Evolutionary conservation across 2,797 vertebrate genomes (phyloP), one percentile per base, ranked within the genome.

Genomic region (Arctocebus calabarensis): DNA sequence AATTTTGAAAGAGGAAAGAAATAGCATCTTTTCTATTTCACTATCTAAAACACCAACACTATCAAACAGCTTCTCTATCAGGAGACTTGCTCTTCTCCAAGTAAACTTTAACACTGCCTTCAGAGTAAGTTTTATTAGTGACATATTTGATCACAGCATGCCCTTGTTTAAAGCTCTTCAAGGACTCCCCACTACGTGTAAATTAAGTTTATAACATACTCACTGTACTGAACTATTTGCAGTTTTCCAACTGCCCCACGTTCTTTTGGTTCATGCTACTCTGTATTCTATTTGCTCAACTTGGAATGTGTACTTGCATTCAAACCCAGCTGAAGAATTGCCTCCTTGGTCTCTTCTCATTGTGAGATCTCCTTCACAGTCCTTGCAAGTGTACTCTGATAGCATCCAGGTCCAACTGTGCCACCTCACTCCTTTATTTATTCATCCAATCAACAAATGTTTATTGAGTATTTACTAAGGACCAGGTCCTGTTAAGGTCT

Each of bases 381-480:
- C 52, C 32, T 84, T 88, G 81, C 29, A 62, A 59, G 7, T 66
- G 81, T 89, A 59, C 25, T 75, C 61, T 81, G 45, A 90, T 9
- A 81, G 14, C 77, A 81, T 71, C n/a, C 9, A 17, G 64, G 48
- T 68, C 27, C 79, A 95, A 64, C 14, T 37, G 29, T 91, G 32
- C 7, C n/a, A 64, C 4, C 17, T 57, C 77, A 74, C 17, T 79
- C 17, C 43, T 73, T 68, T 48, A 77, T 88, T 94, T 75, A 25
- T 64, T 55, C 16, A 82, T 64, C 55, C 52, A 8, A 34, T 34
- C 37, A 74, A 23, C 37, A 55, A 9, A 64, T 22, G 1, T 84
- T 74, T 86, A 59, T 37, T 88, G 52, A 75, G 37, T 94, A 78
- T 93, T 86, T 83, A 70, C 19, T 71, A 83, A 83, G 13, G 78